These are phyloP conservation scores for Noctua janthina DNA, from an alignment of 2,888 invertebrate species.

Conservation along the genomic window DNA sequence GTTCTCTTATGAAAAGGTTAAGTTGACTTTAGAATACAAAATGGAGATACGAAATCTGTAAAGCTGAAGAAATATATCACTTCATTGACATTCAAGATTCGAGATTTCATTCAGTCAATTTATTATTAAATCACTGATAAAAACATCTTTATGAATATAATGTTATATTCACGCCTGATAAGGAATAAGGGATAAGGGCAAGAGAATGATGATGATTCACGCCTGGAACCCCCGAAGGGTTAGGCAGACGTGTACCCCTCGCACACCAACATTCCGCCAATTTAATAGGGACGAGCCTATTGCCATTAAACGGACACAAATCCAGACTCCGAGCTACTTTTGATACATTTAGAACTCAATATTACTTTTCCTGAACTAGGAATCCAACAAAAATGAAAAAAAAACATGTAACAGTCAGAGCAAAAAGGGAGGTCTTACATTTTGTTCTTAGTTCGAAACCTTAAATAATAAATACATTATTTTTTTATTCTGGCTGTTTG, in stretches of 20 bases:
- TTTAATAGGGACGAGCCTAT: not conserved
- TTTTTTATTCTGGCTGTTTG: too few species aligned
- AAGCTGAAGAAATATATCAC: not conserved
- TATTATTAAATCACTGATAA: not conserved
- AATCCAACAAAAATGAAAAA: not conserved
- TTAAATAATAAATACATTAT: not conserved
- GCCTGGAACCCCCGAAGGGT: not conserved
- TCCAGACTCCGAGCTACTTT: not conserved
- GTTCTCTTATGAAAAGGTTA: conserved; percentile 41
- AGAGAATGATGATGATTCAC: not conserved
- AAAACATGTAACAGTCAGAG: not conserved
- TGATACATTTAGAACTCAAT: not conserved
- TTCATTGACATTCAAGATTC: too few species aligned
- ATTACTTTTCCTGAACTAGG: not conserved
- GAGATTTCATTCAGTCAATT: too few species aligned
- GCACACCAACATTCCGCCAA: not conserved
- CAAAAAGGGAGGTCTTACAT: not conserved
- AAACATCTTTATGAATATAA: not conserved
- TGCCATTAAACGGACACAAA: not conserved
- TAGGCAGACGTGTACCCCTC: not conserved
- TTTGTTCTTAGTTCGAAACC: not conserved
- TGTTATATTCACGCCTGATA: too few species aligned
- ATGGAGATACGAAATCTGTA: not conserved
- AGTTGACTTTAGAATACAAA: conserved; percentile 13
- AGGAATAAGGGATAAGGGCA: too few species aligned